Evolutionary conservation across 2,113 vertebrate species (phyloP).

Genomic region (Gracilinanus agilis): DNA sequence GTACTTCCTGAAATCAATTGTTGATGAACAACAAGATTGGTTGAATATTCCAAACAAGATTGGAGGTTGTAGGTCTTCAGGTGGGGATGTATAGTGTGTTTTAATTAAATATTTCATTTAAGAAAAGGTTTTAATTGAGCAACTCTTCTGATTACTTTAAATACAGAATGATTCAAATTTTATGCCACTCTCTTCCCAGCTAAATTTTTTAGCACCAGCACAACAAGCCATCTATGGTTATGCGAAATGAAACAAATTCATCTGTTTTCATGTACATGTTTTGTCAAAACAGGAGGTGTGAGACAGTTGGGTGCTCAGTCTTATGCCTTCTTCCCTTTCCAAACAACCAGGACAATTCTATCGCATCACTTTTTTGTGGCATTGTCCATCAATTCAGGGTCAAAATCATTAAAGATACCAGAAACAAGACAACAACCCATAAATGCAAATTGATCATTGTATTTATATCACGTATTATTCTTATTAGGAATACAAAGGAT

Average conservation of each 20-base stretch:
- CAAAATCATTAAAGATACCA: background rate
- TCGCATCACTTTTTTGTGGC: background rate
- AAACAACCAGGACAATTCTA: too few species aligned
- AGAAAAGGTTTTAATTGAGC: too few species aligned
- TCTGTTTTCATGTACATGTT: background rate
- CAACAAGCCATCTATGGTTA: background rate
- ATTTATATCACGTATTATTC: background rate
- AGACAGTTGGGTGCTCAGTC: background rate
- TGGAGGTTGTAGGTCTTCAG: background rate
- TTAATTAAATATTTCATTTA: background rate
- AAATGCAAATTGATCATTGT: background rate
- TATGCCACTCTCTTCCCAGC: too few species aligned
- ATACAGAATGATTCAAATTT: too few species aligned
- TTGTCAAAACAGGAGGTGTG: background rate
- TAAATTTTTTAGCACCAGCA: background rate
- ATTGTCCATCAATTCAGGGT: background rate
- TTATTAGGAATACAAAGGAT: constrained; percentile 5
- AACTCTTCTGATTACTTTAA: too few species aligned
- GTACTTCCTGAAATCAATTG: background rate
- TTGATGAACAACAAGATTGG: constrained; percentile 15
- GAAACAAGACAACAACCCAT: constrained; percentile 2
- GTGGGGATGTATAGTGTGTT: background rate
- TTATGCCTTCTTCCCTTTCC: background rate
- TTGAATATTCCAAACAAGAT: background rate
- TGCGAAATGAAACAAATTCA: background rate